These are phyloP conservation scores for Temnothorax unifasciatus DNA, from an alignment of 2,888 invertebrate genomes.

Conservation along the genomic window DNA sequence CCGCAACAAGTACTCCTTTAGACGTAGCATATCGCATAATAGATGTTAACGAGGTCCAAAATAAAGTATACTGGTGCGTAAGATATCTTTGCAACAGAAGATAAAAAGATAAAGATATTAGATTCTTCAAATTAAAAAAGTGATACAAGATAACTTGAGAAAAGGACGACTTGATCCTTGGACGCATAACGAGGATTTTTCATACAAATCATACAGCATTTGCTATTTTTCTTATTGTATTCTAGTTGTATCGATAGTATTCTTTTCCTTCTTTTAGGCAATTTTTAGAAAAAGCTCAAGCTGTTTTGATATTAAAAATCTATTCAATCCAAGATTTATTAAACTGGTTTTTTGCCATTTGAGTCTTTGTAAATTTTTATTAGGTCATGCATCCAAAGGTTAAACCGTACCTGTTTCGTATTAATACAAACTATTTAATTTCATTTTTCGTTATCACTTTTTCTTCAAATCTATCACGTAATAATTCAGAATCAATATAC, in stretches of 20 bases:
- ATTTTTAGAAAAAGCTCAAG: background rate
- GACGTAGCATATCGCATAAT: constrained; percentile 61
- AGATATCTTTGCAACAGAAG: constrained; percentile 38
- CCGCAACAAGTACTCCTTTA: constrained; percentile 64
- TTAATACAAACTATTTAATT: constrained; percentile 38
- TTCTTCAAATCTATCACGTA: background rate
- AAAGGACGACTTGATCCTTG: constrained; percentile 9
- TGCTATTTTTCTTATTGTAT: background rate
- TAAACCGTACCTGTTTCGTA: constrained; percentile 11
- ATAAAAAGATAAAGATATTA: background rate
- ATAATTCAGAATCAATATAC: background rate
- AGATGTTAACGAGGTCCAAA: constrained; percentile 68
- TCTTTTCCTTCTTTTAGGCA: background rate
- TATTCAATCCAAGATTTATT: background rate
- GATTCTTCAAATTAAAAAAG: constrained; percentile 18
- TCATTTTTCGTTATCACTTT: constrained; percentile 17
- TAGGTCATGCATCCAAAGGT: background rate
- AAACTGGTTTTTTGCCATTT: background rate
- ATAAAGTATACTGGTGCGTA: constrained; percentile 51
- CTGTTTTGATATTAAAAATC: background rate
- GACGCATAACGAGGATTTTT: constrained; percentile 1
- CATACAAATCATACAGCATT: background rate
- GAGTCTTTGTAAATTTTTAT: background rate
- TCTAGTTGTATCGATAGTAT: background rate
- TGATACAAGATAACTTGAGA: constrained; percentile 23